These are phyloP conservation scores for Halcyon senegalensis DNA, from an alignment of 2,113 vertebrate species.

Conservation along the genomic window DNA sequence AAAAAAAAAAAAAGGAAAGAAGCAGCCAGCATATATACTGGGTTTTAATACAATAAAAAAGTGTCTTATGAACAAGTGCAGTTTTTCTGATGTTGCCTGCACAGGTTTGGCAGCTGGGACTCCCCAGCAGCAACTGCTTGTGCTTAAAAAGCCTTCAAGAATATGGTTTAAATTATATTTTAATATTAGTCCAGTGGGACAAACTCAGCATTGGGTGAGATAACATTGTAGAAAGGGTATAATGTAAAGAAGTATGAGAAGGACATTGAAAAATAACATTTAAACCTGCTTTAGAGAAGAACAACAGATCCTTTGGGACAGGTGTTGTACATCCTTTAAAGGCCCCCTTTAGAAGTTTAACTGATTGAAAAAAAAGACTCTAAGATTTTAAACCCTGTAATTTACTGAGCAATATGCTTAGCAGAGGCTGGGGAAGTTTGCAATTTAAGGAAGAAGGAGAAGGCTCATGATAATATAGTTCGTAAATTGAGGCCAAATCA, in stretches of 20 bases:
- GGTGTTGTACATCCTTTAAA: background rate
- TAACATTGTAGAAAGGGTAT: background rate
- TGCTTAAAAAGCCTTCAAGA: background rate
- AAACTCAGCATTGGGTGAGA: background rate
- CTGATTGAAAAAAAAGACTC: background rate
- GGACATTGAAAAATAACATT: background rate
- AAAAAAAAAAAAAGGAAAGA: background rate
- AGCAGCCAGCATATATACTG: rapidly evolving
- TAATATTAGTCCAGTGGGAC: background rate
- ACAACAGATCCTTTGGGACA: background rate
- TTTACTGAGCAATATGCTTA: background rate
- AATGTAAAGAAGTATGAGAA: background rate
- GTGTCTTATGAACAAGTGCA: background rate
- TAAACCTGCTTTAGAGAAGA: background rate
- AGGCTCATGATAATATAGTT: background rate
- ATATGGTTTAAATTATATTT: background rate
- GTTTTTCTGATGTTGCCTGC: background rate
- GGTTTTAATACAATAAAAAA: background rate
- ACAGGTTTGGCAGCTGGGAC: background rate
- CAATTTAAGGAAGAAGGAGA: background rate
- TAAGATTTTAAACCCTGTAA: background rate
- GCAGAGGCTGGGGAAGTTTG: background rate
- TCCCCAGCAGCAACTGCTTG: background rate
- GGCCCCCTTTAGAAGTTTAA: background rate
- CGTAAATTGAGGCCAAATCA: constrained; percentile 24